phyloP scores from a whole-genome alignment of 1,140 invertebrate species.

The Drosophila lacertosa region DNA sequence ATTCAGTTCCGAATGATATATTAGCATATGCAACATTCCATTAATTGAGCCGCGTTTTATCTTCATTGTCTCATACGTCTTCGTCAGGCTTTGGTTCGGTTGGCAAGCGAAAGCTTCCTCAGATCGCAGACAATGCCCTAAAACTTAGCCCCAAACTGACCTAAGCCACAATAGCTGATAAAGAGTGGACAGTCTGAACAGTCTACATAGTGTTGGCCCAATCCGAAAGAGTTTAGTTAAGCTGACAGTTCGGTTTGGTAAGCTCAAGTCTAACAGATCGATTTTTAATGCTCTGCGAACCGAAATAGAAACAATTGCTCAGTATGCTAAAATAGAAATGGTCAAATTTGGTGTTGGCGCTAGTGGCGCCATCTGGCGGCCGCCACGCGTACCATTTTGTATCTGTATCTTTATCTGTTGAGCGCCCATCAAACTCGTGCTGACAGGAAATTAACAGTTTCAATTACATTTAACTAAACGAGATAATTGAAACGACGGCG shows the following conservation, averaged over 20 bases:
- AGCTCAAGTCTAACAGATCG: conserved; percentile 45
- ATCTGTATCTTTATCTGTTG: conserved; percentile 14
- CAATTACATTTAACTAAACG: conserved; percentile 45
- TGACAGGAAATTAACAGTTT: conserved; percentile 62
- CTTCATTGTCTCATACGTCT: conserved; percentile 30
- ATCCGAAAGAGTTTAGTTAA: conserved; percentile 16
- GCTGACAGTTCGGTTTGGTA: conserved; percentile 6
- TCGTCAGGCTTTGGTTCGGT: conserved; percentile 27
- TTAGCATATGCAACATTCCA: neutral
- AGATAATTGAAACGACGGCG: conserved; percentile 51
- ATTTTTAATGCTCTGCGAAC: conserved; percentile 40
- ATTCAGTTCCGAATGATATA: conserved; percentile 9
- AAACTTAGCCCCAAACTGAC: conserved; percentile 34
- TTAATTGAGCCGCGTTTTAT: no score
- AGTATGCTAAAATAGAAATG: conserved; percentile 51
- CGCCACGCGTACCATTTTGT: neutral
- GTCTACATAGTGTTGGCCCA: conserved; percentile 1
- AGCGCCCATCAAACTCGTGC: conserved; percentile 9
- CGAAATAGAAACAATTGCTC: conserved; percentile 43
- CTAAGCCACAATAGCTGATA: conserved; percentile 44
- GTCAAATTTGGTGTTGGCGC: conserved; percentile 30
- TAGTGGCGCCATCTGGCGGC: conserved; percentile 13
- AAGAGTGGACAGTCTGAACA: conserved; percentile 9
- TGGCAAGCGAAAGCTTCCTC: conserved; percentile 1
- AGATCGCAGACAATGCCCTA: neutral